Evolutionary conservation across 1,140 invertebrate genomes (phyloP), one percentile per base, ranked within the genome.

Genomic region (Amphibalanus amphitrite): DNA sequence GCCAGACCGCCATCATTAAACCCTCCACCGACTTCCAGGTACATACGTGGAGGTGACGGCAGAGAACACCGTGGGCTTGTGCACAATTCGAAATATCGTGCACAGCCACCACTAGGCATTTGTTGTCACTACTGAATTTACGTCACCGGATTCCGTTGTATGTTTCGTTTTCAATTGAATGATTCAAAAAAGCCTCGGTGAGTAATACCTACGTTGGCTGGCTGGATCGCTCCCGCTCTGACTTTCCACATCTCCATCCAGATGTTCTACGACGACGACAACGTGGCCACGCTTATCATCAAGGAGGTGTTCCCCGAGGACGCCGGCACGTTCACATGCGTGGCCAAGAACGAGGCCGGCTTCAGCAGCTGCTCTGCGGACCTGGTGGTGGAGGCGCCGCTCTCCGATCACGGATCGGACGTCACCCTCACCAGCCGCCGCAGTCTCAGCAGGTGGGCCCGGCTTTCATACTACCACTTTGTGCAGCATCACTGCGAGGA

Each of bases 341-440:
- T 95, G 69, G 91, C 92, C 69, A 91, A 95, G 80, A 96, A 96
- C 78, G 84, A 89, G 70, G 92, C 90, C 67, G 93, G 93, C 0
- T 90, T 89, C 74, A 92, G 92, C 3, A 95, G 95, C 79, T 95
- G 93, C 78, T 95, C 92, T 75, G 94, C 95, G 28, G 96, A 96
- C 81, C 84, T 98, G 67, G 90, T 95, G 4, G 93, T 98, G 3
- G 92, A 97, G 83, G 91, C 95, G 78, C 84, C 89, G 70, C 79
- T 90, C 93, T 0, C 91, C 17, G 91, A 94, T 80, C 91, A 94
- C 78, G 92, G 91, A 17, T 92, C 90, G 0, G 91, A 93, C 79
- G 85, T 87, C 75, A 90, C 90, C 68, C 25, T 72, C 26, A 73
- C 75, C 29, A 77, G 76, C 3, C 75, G 76, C 26, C 72, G 76